These are phyloP conservation scores for Eristalinus sepulchralis DNA, from an alignment of 2,888 invertebrate genomes.

Conservation along the genomic window DNA sequence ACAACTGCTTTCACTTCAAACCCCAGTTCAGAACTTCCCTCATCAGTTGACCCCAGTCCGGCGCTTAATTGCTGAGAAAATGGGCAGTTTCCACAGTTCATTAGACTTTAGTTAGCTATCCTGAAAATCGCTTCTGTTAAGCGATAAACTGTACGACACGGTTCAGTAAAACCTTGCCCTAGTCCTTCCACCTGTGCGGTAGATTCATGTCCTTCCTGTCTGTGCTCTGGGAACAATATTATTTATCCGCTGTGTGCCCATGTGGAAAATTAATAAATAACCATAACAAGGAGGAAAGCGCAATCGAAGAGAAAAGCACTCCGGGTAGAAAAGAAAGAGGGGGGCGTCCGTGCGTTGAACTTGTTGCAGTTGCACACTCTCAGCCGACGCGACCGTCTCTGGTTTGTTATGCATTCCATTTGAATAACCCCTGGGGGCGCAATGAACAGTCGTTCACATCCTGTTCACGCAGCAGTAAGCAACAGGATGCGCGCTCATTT, in stretches of 20 bases:
- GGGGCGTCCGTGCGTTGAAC: constrained; percentile 32
- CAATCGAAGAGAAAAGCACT: constrained; percentile 19
- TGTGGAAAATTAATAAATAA: constrained; percentile 61
- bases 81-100: neutral
- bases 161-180: neutral
- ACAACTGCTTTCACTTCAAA: no score
- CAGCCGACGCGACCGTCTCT: neutral
- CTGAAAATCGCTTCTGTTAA: neutral
- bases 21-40: no score
- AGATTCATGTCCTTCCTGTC: neutral
- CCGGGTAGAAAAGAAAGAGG: neutral
- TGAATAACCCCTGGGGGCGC: constrained; percentile 26
- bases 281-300: constrained; percentile 1
- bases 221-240: constrained; percentile 26
- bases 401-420: constrained; percentile 5
- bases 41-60: neutral
- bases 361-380: constrained; percentile 25
- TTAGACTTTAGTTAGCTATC: neutral
- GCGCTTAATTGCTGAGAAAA: neutral
- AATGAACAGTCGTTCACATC: constrained; percentile 32
- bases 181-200: neutral
- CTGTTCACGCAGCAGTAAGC: constrained; percentile 65
- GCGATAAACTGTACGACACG: neutral
- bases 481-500: constrained; percentile 56
- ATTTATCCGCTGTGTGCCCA: constrained; percentile 49